Evolutionary conservation across 1,140 invertebrate species (phyloP).

Genomic region (Gonatopus flavifemur): DNA sequence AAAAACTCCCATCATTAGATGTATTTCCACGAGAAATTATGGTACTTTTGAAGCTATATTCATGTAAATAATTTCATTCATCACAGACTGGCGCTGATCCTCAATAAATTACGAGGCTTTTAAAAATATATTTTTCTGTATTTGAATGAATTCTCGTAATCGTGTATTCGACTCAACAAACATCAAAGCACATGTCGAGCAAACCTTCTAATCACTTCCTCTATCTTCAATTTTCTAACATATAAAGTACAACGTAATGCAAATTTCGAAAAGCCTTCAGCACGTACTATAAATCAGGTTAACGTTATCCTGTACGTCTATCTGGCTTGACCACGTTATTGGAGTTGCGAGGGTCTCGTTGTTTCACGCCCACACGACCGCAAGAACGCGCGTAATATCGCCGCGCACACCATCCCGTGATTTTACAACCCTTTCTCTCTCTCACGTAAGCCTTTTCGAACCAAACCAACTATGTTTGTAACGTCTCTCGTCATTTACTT

Average conservation of each 20-base stretch:
- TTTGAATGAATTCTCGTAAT: no score
- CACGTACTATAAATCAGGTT: slow-evolving; percentile 39
- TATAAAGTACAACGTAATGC: slow-evolving; percentile 19
- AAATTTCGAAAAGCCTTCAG: slow-evolving; percentile 43
- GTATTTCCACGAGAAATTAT: no score
- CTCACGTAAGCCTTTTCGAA: neutral
- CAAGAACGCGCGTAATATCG: no score
- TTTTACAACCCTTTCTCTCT: neutral
- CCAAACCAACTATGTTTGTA: neutral
- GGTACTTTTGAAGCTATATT: no score
- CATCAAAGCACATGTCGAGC: no score
- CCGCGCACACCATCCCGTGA: slow-evolving; percentile 11
- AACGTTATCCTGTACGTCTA: slow-evolving; percentile 33
- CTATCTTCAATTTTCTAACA: slow-evolving; percentile 3
- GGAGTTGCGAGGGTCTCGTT: neutral
- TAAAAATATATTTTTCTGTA: no score
- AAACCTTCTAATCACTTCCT: slow-evolving; percentile 1
- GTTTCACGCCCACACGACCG: slow-evolving; percentile 10
- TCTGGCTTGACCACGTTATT: no score
- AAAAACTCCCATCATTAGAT: no score
- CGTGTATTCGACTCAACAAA: no score
- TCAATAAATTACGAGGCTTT: no score
- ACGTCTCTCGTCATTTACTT: neutral
- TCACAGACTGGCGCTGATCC: no score
- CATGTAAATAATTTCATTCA: no score